phyloP scores from a whole-genome alignment of 2,113 vertebrate genomes.

The Apistogramma diplotaenia region DNA sequence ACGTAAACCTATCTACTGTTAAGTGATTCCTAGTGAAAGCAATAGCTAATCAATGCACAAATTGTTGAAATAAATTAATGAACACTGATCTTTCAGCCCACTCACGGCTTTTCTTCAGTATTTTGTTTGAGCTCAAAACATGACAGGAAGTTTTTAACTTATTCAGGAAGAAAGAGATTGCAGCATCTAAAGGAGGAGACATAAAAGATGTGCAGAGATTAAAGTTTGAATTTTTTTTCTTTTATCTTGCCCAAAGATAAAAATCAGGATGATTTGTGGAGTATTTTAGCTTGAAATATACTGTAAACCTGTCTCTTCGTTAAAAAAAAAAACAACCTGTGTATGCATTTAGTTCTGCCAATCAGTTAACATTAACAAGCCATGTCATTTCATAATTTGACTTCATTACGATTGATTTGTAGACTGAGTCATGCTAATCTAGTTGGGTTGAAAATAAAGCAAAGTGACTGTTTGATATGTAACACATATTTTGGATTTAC shows the following conservation, averaged over 20 bases:
- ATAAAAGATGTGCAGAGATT: conserved; percentile 22
- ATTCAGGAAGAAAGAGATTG: conserved; percentile 35
- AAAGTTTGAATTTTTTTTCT: neutral
- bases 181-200: neutral
- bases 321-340: no score
- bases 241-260: neutral
- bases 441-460: neutral
- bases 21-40: neutral
- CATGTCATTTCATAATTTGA: neutral
- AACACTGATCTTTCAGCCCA: neutral
- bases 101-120: neutral
- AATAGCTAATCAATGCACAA: neutral
- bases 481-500: neutral
- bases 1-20: neutral
- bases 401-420: neutral
- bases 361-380: neutral
- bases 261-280: neutral
- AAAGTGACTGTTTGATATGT: neutral
- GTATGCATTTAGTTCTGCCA: neutral
- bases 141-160: conserved; percentile 11
- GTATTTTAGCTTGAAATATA: neutral
- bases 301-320: neutral
- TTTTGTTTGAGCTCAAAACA: conserved; percentile 8
- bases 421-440: neutral
- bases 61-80: neutral